Evolutionary conservation across 2,888 invertebrate genomes (phyloP).

Genomic region (Apodemia mormo): DNA sequence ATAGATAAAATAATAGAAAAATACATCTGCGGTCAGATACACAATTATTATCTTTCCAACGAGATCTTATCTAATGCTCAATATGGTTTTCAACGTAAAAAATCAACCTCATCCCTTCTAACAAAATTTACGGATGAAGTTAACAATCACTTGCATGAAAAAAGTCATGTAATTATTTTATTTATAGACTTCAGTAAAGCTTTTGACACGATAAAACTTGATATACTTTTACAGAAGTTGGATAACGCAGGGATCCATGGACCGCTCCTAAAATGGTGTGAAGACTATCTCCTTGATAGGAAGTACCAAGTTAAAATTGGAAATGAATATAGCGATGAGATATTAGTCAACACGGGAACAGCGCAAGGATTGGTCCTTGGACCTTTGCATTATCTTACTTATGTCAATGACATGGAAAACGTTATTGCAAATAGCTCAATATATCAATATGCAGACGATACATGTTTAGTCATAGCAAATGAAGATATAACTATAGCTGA

Average conservation of each 20-base stretch:
- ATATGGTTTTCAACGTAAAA: slow-evolving; percentile 23
- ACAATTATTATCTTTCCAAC: slow-evolving; percentile 13
- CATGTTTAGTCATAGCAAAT: slow-evolving; percentile 27
- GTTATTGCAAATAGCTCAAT: slow-evolving; percentile 23
- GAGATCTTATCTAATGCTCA: slow-evolving; percentile 14
- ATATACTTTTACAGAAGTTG: slow-evolving; percentile 26
- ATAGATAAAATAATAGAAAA: not conserved
- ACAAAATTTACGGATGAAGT: slow-evolving; percentile 22
- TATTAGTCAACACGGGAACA: slow-evolving; percentile 31
- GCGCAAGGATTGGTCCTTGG: slow-evolving; percentile 38
- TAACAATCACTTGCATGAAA: slow-evolving; percentile 25
- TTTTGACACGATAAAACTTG: slow-evolving; percentile 31
- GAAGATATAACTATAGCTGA: slow-evolving; percentile 9
- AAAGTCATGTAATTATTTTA: slow-evolving; percentile 30
- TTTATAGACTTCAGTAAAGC: slow-evolving; percentile 34
- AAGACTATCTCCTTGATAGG: slow-evolving; percentile 29
- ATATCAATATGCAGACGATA: slow-evolving; percentile 37
- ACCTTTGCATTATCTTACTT: slow-evolving; percentile 33
- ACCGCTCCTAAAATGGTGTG: slow-evolving; percentile 29
- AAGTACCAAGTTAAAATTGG: slow-evolving; percentile 27
- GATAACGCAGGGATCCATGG: slow-evolving; percentile 33
- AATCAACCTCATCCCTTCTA: slow-evolving; percentile 35
- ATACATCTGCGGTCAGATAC: no score
- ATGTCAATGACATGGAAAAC: slow-evolving; percentile 31
- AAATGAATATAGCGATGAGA: slow-evolving; percentile 22